phyloP scores from a whole-genome alignment of 2,888 invertebrate genomes.

The Rotaria macrura region DNA sequence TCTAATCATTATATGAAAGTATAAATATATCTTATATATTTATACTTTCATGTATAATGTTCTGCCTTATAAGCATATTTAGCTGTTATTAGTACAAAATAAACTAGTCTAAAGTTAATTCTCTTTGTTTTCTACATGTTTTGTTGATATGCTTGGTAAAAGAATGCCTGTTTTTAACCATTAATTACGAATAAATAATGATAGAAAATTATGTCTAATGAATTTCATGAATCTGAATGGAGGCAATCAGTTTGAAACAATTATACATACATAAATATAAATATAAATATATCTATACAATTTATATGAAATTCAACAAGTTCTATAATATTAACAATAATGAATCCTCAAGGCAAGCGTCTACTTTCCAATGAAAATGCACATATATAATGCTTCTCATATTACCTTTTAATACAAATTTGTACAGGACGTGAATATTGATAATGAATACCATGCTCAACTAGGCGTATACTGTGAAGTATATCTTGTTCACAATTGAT shows the following conservation, averaged over 20 bases:
- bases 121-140: neutral
- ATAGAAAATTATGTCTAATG: neutral
- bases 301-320: neutral
- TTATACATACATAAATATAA: too few species aligned
- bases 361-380: neutral
- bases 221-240: neutral
- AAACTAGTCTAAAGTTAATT: neutral
- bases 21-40: neutral
- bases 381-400: neutral
- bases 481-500: constrained; percentile 20
- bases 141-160: neutral
- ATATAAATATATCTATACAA: too few species aligned
- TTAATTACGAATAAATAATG: neutral
- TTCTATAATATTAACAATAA: neutral
- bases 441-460: neutral
- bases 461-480: neutral
- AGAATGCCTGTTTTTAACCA: neutral
- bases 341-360: neutral
- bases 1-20: neutral
- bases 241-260: too few species aligned
- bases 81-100: neutral
- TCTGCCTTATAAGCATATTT: neutral
- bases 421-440: neutral
- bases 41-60: neutral
- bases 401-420: constrained; percentile 2